Base-by-base conservation (phyloP, 1,140 invertebrate genomes). In the Zaprionus kolodkinae region DNA sequence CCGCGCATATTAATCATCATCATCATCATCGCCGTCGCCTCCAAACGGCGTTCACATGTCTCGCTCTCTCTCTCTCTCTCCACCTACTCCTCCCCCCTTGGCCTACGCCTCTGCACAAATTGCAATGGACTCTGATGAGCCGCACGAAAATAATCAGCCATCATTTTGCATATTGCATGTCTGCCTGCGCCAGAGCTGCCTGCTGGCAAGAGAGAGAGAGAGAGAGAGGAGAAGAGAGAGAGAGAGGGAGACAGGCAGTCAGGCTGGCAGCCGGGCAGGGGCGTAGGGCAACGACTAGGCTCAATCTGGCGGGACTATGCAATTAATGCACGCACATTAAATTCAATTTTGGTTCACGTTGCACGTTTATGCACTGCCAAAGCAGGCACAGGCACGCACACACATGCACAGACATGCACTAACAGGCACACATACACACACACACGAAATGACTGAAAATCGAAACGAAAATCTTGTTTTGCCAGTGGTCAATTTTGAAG, bases 281-380 rank as follows among this genome's bases (percentile, higher is more conserved):
- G 38, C 33, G 33, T 13, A 25, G 17, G 27, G 11, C 15, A 33
- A 36, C 21, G 38, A 33, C 15, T 33, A 13, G 59, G 33, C 38
- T 27, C 21, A 40, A 30, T 25, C 6, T 48, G 59, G 21, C 43
- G 27, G 25, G 45, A 61, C 45, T 73, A 38, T 62, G 76, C 76
- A 84, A 83, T 83, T 83, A 83, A 83, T 83, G 68, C 21, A 43
- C 56, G 55, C 59, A 59, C 80, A 79, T 84, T 83, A 84, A 81
- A 84, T 78, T 85, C 62, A 77, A 79, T 85, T 79, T 76, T 43
- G 52, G 17, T 43, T n/a, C 36, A 27, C 35, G 21, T 33, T 7
- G 45, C 55, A 50, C 62, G 40, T 71, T 65, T 66, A 76, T 68
- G 15, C 66, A 70, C 66, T 59, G 27, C 56, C 64, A 67, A 59